Conservation (phyloP, 2,888 invertebrate genomes). For the Rhamphomyia laevipes region DNA sequence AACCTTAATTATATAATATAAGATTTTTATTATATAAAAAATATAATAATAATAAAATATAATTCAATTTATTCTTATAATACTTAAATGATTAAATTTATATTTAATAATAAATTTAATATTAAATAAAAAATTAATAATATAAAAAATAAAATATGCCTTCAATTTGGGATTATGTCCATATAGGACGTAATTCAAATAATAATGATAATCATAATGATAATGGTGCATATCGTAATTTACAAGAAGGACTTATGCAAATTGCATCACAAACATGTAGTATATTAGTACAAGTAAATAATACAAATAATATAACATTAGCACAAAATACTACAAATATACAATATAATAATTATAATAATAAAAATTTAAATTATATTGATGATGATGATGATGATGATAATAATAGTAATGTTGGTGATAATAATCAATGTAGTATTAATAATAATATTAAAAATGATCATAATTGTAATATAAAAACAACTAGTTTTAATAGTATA, state of each 20-base stretch:
- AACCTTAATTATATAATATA: no score
- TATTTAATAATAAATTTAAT: no score
- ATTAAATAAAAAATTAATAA: no score
- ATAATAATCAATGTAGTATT: conserved; percentile 27
- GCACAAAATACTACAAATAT: conserved; percentile 52
- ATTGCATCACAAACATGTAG: conserved; percentile 69
- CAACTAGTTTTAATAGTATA: not conserved
- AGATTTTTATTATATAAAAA: no score
- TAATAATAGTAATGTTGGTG: conserved; percentile 16
- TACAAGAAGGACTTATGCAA: conserved; percentile 65
- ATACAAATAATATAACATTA: conserved; percentile 62
- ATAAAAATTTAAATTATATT: not conserved
- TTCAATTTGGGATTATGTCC: not conserved
- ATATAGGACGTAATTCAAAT: not conserved
- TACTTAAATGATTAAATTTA: no score
- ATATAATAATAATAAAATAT: no score
- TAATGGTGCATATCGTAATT: conserved; percentile 44
- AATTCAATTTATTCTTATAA: no score
- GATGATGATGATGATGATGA: not conserved
- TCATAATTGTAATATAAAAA: conserved; percentile 30
- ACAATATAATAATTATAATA: conserved; percentile 40
- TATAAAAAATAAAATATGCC: no score
- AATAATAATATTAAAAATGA: conserved; percentile 12
- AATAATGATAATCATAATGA: not conserved
- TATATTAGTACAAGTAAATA: conserved; percentile 63